Evolutionary conservation across 2,888 invertebrate genomes (phyloP).

Genomic region (Seladonia tumulorum): DNA sequence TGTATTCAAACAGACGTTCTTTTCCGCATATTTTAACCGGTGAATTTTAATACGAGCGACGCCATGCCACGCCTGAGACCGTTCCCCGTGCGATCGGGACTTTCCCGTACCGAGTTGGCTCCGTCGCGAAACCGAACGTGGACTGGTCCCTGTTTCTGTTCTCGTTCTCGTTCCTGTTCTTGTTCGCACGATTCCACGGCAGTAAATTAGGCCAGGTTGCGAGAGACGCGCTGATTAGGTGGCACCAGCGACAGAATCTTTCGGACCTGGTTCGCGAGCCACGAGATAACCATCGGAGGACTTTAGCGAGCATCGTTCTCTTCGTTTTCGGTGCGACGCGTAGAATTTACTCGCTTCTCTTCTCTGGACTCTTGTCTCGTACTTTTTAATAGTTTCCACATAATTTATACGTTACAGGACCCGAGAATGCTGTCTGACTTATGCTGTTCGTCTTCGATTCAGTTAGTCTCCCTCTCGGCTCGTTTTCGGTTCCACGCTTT

Average conservation of each 20-base stretch:
- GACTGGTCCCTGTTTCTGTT: background rate
- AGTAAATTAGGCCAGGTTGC: background rate
- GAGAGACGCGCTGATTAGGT: background rate
- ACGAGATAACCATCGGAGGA: background rate
- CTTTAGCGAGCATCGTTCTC: background rate
- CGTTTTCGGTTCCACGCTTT: background rate
- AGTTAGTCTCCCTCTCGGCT: background rate
- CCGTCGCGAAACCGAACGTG: background rate
- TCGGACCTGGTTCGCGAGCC: too few species aligned
- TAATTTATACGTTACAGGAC: background rate
- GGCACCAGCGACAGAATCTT: background rate
- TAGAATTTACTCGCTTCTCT: background rate
- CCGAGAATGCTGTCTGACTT: background rate
- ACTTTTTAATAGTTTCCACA: background rate
- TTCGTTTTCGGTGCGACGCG: background rate
- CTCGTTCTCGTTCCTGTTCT: background rate
- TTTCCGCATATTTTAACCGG: conserved; percentile 39
- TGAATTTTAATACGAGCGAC: conserved; percentile 27
- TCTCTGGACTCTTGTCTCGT: background rate
- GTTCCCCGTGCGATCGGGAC: background rate
- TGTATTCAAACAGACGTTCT: conserved; percentile 34
- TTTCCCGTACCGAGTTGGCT: background rate
- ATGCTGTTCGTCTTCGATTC: background rate
- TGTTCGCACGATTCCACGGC: background rate
- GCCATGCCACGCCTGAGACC: background rate